Conservation (phyloP, 2,888 invertebrate species). For the Acleris literana region DNA sequence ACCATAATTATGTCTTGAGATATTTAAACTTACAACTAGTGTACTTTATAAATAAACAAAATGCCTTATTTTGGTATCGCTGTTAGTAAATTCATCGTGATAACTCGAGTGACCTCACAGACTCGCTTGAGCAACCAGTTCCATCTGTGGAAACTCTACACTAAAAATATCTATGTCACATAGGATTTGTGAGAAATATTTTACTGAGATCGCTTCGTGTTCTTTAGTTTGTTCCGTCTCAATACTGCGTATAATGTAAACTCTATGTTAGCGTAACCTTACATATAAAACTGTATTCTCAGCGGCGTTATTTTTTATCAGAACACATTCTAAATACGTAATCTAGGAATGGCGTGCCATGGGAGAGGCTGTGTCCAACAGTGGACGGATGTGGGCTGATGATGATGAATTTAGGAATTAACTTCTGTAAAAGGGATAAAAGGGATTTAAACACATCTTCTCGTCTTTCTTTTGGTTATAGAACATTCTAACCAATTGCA, state of each 20-base stretch:
- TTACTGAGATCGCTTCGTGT: slow-evolving; percentile 71
- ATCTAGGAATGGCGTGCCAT: no score
- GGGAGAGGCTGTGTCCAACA: no score
- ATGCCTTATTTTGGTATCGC: slow-evolving; percentile 78
- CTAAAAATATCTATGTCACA: slow-evolving; percentile 45
- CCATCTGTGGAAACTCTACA: slow-evolving; percentile 18
- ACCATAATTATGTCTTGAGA: slow-evolving; percentile 80
- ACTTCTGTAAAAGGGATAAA: no score
- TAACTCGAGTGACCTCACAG: slow-evolving; percentile 42
- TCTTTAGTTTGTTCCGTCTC: slow-evolving; percentile 71
- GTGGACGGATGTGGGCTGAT: no score
- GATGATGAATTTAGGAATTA: no score
- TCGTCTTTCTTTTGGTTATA: no score
- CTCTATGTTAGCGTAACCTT: slow-evolving; percentile 48
- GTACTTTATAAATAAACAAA: slow-evolving; percentile 59
- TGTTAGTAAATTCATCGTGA: slow-evolving; percentile 56
- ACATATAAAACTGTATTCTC: slow-evolving; percentile 34
- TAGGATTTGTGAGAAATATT: slow-evolving; percentile 67
- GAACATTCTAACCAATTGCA: no score
- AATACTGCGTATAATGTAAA: slow-evolving; percentile 65
- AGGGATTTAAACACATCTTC: no score
- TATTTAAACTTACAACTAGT: slow-evolving; percentile 50
- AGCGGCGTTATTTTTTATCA: no score
- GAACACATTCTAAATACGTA: no score
- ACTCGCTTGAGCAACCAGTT: slow-evolving; percentile 49